A percentile compares a stretch with the other conserved stretches of the same genome.
Evolutionary conservation across 2,113 vertebrate genomes (phyloP).

Genomic region (Ictidomys tridecemlineatus): DNA sequence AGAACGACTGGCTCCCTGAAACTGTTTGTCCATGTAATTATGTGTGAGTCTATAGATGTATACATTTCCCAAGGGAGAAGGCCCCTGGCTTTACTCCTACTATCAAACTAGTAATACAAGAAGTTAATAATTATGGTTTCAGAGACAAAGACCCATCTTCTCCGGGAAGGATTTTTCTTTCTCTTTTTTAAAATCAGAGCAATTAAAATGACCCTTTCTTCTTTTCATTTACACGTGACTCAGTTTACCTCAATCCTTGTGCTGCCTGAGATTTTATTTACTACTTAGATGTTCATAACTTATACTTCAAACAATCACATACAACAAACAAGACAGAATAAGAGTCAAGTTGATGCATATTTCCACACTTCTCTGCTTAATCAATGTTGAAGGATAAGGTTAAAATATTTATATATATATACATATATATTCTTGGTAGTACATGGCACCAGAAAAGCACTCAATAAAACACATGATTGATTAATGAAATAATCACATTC

Average conservation of each 20-base stretch:
- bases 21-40: not conserved
- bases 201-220: not conserved
- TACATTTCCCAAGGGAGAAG: not conserved
- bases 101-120: not conserved
- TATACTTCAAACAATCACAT: not conserved
- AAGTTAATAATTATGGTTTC: not conserved
- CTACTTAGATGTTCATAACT: not conserved
- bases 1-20: not conserved
- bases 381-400: not conserved
- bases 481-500: conserved; percentile 33
- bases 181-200: not conserved
- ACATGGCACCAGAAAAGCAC: not conserved
- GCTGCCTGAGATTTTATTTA: not conserved
- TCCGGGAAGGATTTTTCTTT: not conserved
- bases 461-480: not conserved
- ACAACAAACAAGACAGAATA: not conserved
- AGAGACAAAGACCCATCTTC: not conserved
- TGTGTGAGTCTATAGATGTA: not conserved
- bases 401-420: not conserved
- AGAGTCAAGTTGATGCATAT: not conserved
- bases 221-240: not conserved
- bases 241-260: not conserved
- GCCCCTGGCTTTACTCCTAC: not conserved
- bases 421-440: not conserved
- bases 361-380: conserved; percentile 16